Evolutionary conservation across 35 echinoderm and acorn worm species (phyloP).

Genomic region (Apostichopus japonicus): DNA sequence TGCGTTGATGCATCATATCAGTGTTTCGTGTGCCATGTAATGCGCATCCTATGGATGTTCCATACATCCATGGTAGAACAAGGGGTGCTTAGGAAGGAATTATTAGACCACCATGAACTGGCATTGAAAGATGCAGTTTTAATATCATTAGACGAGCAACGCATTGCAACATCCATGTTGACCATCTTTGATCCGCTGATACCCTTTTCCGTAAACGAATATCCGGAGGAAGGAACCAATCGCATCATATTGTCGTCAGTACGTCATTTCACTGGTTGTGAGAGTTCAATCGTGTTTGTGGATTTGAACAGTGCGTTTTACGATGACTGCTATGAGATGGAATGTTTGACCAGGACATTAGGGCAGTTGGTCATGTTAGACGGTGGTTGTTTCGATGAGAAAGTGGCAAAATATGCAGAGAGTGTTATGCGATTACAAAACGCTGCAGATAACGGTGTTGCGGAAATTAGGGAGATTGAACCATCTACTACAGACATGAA

Average conservation of each 20-base stretch:
- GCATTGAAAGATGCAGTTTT: not conserved
- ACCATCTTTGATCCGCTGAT: not conserved
- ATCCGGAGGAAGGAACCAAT: not conserved
- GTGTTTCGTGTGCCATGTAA: not conserved
- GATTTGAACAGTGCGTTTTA: conserved; percentile 20
- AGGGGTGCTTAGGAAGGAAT: not conserved
- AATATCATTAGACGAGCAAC: not conserved
- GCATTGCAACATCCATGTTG: not conserved
- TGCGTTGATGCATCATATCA: no score
- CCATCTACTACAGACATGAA: conserved; percentile 8
- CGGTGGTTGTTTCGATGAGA: not conserved
- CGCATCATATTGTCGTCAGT: not conserved
- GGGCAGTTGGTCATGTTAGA: conserved; percentile 34
- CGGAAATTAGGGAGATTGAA: conserved; percentile 3
- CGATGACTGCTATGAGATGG: not conserved
- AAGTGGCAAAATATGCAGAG: conserved; percentile 23
- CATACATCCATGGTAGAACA: not conserved
- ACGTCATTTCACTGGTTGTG: conserved; percentile 7
- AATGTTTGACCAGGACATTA: conserved; percentile 31
- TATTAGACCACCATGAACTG: not conserved
- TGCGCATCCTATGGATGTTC: not conserved
- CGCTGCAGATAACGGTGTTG: not conserved
- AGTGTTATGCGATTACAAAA: not conserved
- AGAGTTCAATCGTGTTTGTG: not conserved
- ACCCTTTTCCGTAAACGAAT: not conserved